Evolutionary conservation across 2,797 vertebrate genomes (phyloP), one percentile per base, ranked within the genome.

Genomic region (Lagorchestes hirsutus): DNA sequence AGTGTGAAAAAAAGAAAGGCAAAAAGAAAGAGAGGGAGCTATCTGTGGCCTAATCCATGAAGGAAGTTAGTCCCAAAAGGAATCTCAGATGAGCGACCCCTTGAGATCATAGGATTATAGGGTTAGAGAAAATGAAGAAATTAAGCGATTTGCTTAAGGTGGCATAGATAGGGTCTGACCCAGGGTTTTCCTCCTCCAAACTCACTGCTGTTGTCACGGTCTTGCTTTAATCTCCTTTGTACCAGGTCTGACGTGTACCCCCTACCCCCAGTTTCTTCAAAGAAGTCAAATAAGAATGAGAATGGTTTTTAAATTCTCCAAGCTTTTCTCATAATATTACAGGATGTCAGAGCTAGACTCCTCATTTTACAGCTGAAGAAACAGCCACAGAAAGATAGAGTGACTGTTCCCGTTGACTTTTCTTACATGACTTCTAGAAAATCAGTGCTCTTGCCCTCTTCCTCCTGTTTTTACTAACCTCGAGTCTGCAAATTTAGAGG

Each of bases 211-310:
- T 91, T 24, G 50, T 50, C 46, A 50, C 34, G 24, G 6, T 56
- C 94, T 97, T 74, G n/a, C 56, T 92, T 90, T 93, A 52, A 93
- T 74, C 18, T 31, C 57, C 91, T 92, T n/a, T 40, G 55, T 24
- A 50, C 54, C 0, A 6, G 34, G 92, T 90, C 56, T 62, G 92
- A 55, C 28, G 56, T 34, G 92, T 29, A 28, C 6, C 6, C 56
- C 54, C 54, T 18, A 55, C 10, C 12, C 5, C 34, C 28, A 6
- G 67, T 87, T 56, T 90, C 22, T 91, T 74, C 54, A 22, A 22
- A 54, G 91, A 91, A 74, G 56, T n/a, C 54, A 57, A 90, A 74
- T 93, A 56, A 46, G 55, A 1, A 1, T 28, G 59, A 8, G 52
- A 52, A 67, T 55, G 92, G 40, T 91, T 92, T 46, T 91, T 55